phyloP scores from a whole-genome alignment of 2,113 vertebrate genomes.

The Prionailurus viverrinus region DNA sequence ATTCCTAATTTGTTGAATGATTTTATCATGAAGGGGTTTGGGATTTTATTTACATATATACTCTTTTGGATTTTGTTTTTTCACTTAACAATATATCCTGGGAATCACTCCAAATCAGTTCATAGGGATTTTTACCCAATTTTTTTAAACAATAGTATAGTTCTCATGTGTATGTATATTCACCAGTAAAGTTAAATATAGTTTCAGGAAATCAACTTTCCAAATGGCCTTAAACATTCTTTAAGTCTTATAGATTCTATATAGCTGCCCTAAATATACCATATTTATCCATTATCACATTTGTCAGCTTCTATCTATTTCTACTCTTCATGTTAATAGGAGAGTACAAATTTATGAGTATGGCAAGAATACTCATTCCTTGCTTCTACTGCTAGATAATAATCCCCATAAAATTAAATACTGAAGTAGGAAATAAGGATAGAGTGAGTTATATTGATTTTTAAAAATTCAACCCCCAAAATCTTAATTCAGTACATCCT shows the following conservation, averaged over 20 bases:
- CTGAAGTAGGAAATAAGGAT: neutral
- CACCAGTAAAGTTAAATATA: neutral
- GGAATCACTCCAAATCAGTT: neutral
- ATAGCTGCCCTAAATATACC: neutral
- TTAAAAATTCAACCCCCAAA: neutral
- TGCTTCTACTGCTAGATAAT: neutral
- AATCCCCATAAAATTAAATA: neutral
- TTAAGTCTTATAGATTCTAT: neutral
- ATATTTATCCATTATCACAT: neutral
- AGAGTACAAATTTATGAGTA: neutral
- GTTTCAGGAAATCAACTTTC: conserved; percentile 7
- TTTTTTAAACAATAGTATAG: neutral
- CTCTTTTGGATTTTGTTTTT: neutral
- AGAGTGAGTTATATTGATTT: neutral
- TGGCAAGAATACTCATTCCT: neutral
- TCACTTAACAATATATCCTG: neutral
- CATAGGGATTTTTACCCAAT: neutral
- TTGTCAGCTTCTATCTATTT: neutral
- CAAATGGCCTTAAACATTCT: neutral
- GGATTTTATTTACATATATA: neutral
- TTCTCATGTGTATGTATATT: neutral
- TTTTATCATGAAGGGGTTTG: neutral
- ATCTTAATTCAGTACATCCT: neutral
- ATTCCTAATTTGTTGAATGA: neutral
- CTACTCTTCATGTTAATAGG: neutral